phyloP scores from a whole-genome alignment of 53 echinoderm and acorn worm genomes.

The Astropecten irregularis region DNA sequence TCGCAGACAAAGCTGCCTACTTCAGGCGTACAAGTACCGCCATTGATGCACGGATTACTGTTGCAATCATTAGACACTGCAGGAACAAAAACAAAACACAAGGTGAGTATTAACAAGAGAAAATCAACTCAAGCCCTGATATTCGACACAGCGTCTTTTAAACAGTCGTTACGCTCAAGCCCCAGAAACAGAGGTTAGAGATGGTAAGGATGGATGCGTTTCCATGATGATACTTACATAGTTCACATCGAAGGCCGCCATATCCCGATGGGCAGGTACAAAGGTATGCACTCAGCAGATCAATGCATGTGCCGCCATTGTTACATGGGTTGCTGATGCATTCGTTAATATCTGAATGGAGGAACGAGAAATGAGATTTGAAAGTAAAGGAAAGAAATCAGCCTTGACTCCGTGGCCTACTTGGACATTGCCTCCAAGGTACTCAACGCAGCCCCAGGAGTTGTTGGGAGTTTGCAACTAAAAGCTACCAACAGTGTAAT shows the following conservation, averaged over 20 bases:
- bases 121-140: too few relatives aligned
- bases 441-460: too few relatives aligned
- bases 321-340: constrained; percentile 49
- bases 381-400: not conserved
- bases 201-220: too few relatives aligned
- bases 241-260: constrained; percentile 47
- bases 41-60: constrained; percentile 79
- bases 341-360: constrained; percentile 19
- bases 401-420: too few relatives aligned
- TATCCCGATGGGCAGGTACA: constrained; percentile 44
- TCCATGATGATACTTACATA: constrained; percentile 56
- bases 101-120: too few relatives aligned
- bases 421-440: too few relatives aligned
- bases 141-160: too few relatives aligned
- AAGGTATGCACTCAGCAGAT: constrained; percentile 28
- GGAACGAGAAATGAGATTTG: not conserved
- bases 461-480: too few relatives aligned
- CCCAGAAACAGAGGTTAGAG: too few relatives aligned
- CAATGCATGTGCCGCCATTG: constrained; percentile 43
- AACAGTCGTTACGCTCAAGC: too few relatives aligned
- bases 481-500: too few relatives aligned
- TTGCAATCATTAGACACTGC: constrained; percentile 40
- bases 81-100: too few relatives aligned
- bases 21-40: constrained; percentile 63
- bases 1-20: constrained; percentile 52